Base-by-base conservation (phyloP, 2,888 invertebrate species). In the Ommatoiulus sabulosus region DNA sequence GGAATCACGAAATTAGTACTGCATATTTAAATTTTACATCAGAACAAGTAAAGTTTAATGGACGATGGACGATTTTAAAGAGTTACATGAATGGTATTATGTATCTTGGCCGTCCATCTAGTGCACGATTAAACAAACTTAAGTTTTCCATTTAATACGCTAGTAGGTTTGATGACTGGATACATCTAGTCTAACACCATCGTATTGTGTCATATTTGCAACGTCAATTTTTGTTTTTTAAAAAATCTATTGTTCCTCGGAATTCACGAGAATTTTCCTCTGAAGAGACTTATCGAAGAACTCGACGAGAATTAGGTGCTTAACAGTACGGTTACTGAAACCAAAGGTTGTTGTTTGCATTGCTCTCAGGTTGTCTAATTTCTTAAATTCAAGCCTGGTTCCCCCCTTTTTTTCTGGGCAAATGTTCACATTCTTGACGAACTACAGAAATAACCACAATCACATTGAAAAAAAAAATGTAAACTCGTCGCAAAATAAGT, bases 341-440 rank as follows among this genome's bases (percentile, higher is more conserved):
- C 72, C 72, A 72, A 72, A 20, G 72, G 72, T 72, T 72, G 72
- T 72, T 72, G 24, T n/a, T 24, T 72, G 24, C 24, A 24, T 72
- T 72, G n/a, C 24, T 72, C 5, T 72, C 24, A 72, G n/a, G 72
- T n/a, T 72, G 72, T 72, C 72, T 3, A 72, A 72, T 24, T 72
- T 24, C 20, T 72, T 72, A 35, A 35, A 35, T 35, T 72, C 10
- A 24, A 24, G 72, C 20, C 10, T 24, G 24, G 4, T 57, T 17
- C n/a, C n/a, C n/a, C 57, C 57, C 17, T n/a, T 6, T 57, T 35
- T 35, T 57, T n/a, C 3, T 15, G 15, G 10, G 52, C 10, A 52
- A 6, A 52, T 15, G 15, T 15, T 52, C 52, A 15, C 12, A 52
- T 72, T 72, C 72, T 72, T 72, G 72, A 72, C 72, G 6, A n/a